Percentiles rank a stretch among this genome's conserved stretches.
Conservation (phyloP, 2,113 vertebrate species). For the zebrafish (Danio rerio) region GRCz12tu NC_133177.1:28476001-28476500, state of each 20-base stretch:
- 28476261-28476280: constrained; percentile 18
- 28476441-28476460: constrained; percentile 6
- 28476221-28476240: constrained; percentile 32
- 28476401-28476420: neutral
- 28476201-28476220: constrained; percentile 23
- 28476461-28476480: neutral
- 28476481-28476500: neutral
- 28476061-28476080: neutral
- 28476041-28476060: neutral
- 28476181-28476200: neutral
- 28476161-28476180: neutral
- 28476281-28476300: neutral
- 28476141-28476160: constrained; percentile 9
- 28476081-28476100: constrained; percentile 33
- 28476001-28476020: constrained; percentile 17
- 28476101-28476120: constrained; percentile 13
- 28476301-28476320: neutral
- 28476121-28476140: constrained; percentile 1
- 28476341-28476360: constrained; percentile 1
- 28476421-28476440: constrained; percentile 3
- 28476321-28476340: constrained; percentile 16
- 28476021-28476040: constrained; percentile 28
- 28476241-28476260: neutral
- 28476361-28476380: neutral
- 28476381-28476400: constrained; percentile 11